A percentile compares a stretch with the other conserved stretches of the same genome.
Evolutionary conservation across 2,797 vertebrate genomes (phyloP).

Genomic region (Cynopterus sphinx): DNA sequence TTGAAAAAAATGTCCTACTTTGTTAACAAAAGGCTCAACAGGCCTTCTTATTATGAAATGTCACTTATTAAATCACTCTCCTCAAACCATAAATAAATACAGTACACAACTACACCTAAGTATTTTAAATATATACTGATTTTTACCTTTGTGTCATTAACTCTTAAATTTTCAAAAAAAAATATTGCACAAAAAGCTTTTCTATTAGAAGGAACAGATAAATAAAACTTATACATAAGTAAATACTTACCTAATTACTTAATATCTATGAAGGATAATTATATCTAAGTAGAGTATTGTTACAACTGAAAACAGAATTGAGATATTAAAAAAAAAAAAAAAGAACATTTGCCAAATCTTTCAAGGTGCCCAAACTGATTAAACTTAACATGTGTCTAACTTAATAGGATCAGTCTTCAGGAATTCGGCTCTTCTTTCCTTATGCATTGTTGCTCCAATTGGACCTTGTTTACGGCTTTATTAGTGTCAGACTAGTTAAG

Average conservation of each 20-base stretch:
- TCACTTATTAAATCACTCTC: slow-evolving; percentile 12
- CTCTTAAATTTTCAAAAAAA: slow-evolving; percentile 23
- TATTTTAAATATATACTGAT: slow-evolving; percentile 27
- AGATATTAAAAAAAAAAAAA: slow-evolving; percentile 35
- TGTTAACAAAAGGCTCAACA: background rate
- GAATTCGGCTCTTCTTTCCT: slow-evolving; percentile 21
- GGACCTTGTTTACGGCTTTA: slow-evolving; percentile 24
- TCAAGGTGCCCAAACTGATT: slow-evolving; percentile 54
- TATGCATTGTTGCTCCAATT: background rate
- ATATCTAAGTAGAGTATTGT: background rate
- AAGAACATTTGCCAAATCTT: slow-evolving; percentile 48
- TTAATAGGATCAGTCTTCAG: slow-evolving; percentile 38
- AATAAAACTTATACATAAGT: slow-evolving; percentile 23
- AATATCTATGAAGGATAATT: slow-evolving; percentile 14
- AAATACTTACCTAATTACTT: background rate
- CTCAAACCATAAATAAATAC: slow-evolving; percentile 3
- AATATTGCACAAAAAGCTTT: background rate
- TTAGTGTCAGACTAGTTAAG: slow-evolving; percentile 58
- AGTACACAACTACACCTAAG: background rate
- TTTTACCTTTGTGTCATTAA: background rate
- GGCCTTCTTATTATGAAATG: background rate
- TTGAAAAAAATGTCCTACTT: background rate
- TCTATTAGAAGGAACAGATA: background rate
- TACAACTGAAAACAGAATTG: slow-evolving; percentile 46
- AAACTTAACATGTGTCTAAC: slow-evolving; percentile 57